Evolutionary conservation across 2,113 vertebrate species (phyloP).

Genomic region (Phainopepla nitens): DNA sequence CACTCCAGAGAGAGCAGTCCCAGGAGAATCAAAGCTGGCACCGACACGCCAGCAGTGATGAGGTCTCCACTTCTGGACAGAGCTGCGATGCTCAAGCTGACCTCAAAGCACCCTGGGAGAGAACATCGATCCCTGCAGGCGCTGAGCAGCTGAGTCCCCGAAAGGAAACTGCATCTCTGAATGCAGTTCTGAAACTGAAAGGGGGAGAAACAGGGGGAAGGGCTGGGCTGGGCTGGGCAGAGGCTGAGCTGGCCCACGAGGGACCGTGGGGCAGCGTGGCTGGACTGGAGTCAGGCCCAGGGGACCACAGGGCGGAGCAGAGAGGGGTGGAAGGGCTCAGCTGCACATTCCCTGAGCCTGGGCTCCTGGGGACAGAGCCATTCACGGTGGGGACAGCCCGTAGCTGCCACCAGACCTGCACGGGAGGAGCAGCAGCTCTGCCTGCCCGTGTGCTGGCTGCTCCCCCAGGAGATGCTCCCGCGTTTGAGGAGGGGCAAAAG

Average conservation of each 20-base stretch:
- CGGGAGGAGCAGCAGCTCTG: not conserved
- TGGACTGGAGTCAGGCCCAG: rapidly evolving
- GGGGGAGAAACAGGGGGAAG: not conserved
- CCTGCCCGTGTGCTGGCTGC: not conserved
- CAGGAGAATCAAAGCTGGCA: not conserved
- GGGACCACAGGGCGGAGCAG: not conserved
- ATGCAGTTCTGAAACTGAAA: too few relatives aligned
- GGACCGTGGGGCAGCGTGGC: not conserved
- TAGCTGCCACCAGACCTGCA: not conserved
- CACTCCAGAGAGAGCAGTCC: not conserved
- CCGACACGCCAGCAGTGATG: not conserved
- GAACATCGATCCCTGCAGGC: not conserved
- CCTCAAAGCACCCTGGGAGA: not conserved
- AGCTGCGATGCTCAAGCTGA: not conserved
- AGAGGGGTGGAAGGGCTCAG: not conserved
- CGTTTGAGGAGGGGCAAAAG: not conserved
- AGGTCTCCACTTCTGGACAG: not conserved
- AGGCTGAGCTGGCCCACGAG: not conserved
- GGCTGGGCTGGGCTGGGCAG: not conserved
- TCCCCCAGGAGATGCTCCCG: not conserved
- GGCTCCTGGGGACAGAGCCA: rapidly evolving
- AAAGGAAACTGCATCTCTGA: not conserved
- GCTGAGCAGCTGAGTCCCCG: not conserved
- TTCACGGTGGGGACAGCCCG: rapidly evolving
- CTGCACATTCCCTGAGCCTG: not conserved